Percentiles rank a stretch among this genome's conserved stretches.
Evolutionary conservation across 2,888 invertebrate genomes (phyloP).

Genomic region (Cantharis rustica): DNA sequence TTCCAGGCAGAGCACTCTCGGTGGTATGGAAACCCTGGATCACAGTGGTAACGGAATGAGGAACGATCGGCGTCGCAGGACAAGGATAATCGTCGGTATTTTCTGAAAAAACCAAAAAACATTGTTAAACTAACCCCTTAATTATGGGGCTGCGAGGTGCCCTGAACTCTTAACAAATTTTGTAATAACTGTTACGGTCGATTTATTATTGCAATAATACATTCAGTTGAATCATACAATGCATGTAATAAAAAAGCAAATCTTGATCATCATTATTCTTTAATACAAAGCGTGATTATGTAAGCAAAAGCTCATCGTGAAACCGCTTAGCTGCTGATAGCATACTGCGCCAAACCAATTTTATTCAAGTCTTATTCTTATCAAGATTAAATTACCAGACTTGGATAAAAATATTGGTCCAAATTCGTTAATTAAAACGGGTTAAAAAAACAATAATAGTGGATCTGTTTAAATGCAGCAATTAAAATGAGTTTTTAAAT

Average conservation of each 20-base stretch:
- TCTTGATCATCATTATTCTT: conserved; percentile 39
- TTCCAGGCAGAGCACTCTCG: conserved; percentile 38
- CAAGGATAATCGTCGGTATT: conserved; percentile 27
- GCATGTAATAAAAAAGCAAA: conserved; percentile 26
- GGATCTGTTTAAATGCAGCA: not conserved
- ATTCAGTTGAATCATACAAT: conserved; percentile 16
- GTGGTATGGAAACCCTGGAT: conserved; percentile 35
- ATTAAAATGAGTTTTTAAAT: not conserved
- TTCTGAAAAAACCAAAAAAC: conserved; percentile 10
- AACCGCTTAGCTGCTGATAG: not conserved
- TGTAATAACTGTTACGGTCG: not conserved
- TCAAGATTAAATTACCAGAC: not conserved
- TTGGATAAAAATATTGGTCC: not conserved
- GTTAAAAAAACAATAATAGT: not conserved
- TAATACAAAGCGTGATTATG: conserved; percentile 40
- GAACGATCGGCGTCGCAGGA: conserved; percentile 24
- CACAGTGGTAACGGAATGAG: conserved; percentile 37
- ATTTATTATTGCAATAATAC: conserved; percentile 11
- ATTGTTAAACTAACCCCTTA: not conserved
- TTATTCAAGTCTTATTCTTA: not conserved
- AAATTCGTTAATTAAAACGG: not conserved
- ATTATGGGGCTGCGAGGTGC: conserved; percentile 5
- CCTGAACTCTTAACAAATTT: conserved; percentile 2
- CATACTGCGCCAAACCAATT: conserved; percentile 5
- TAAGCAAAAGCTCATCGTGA: conserved; percentile 15